Conservation (phyloP, 2,888 invertebrate genomes). For the Drepanosiphum platanoidis region DNA sequence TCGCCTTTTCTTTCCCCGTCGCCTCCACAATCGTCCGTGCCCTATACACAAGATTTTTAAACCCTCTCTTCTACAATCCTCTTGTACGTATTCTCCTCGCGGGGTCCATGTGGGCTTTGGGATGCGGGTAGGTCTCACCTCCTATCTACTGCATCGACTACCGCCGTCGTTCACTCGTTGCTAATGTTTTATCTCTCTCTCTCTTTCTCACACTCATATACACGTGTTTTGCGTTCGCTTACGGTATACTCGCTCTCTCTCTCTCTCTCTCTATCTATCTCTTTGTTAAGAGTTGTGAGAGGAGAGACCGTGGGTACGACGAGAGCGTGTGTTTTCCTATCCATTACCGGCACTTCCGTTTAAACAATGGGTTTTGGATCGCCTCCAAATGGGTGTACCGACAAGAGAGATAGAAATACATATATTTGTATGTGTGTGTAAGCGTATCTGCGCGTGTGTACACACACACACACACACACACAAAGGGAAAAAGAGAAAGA, state of each 20-base stretch:
- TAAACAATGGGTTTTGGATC: constrained; percentile 56
- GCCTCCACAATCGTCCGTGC: background rate
- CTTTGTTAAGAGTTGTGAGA: no score
- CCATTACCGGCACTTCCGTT: constrained; percentile 58
- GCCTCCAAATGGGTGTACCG: constrained; percentile 39
- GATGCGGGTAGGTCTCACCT: constrained; percentile 36
- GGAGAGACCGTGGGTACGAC: background rate
- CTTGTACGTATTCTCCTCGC: background rate
- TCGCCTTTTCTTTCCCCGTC: no score
- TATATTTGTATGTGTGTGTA: background rate
- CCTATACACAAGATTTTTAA: background rate
- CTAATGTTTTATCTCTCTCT: constrained; percentile 37
- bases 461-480: background rate
- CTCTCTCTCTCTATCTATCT: no score
- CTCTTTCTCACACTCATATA: background rate
- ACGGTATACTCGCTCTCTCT: no score
- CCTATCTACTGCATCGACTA: background rate
- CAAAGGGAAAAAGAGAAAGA: background rate
- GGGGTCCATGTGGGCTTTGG: constrained; percentile 44
- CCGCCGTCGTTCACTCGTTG: background rate
- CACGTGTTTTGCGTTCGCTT: no score
- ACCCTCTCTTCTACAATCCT: background rate
- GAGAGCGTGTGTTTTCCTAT: constrained; percentile 58
- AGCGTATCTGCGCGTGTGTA: background rate
- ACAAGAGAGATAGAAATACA: background rate